Evolutionary conservation across 2,113 vertebrate species (phyloP), one percentile per base, ranked within the genome.

Genomic region (Hiodon alosoides): DNA sequence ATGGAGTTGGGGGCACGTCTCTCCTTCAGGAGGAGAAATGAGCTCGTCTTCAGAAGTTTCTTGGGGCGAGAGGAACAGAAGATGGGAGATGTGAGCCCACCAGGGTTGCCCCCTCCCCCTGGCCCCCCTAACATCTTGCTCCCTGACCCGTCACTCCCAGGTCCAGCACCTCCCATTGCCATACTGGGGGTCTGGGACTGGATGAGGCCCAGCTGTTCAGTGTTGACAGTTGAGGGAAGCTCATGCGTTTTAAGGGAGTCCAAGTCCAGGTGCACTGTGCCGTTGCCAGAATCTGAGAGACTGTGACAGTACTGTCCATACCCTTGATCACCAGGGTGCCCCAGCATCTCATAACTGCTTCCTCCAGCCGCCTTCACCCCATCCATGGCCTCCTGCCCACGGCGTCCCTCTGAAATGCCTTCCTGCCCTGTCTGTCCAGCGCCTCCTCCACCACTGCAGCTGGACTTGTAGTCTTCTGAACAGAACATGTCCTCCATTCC

Each of bases 401-500:
- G 83, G 14, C 84, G 85, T n/a, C 72, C 80, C 65, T 89, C 87
- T 65, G 83, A 69, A 8, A 89, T 76, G 66, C 70, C 86, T 71
- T 89, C 88, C 7, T 90, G 90, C 2, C 84, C 77, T 66, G 78
- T 61, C 83, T 84, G 90, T 0, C 86, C 80, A 0, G 84, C 78
- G 0, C 85, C 62, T 1, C 81, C 81, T 48, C 92, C 91, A 47
- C 90, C 93, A 0, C 46, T 67, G 2, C 88, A 93, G 54, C 89
- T 90, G 0, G 93, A 74, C 55, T 96, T 96, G 48, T 93, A 96
- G 5, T 94, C 93, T 0, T 95, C 89, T 0, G 90, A 87, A 0
- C 94, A 95, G 6, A 98, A 98, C 92, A 96, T 96, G 83, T 98
- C 94, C 72, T 96, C 95, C 94, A 98, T 96, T 6, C 93, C 94